Base-by-base conservation (phyloP, 2,888 invertebrate species). In the Pristionchus japonicus region DNA sequence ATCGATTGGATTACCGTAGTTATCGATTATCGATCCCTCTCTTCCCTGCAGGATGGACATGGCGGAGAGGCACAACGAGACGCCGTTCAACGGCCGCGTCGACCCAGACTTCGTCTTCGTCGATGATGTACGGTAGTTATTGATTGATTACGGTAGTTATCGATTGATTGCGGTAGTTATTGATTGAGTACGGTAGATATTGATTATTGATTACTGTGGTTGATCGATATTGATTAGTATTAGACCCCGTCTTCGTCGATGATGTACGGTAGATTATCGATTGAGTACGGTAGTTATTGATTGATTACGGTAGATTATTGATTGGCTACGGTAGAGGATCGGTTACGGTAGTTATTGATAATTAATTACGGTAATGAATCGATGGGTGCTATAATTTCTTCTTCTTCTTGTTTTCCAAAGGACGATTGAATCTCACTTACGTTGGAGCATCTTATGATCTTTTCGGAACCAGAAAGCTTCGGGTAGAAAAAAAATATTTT, bases 61-160 rank as follows among this genome's bases (percentile, higher is more conserved):
- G 77, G 77, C 77, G 3, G 47, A 77, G 77, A n/a, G n/a, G 43
- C n/a, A 34, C 43, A 77, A n/a, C 37, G 77, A n/a, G 77, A 47
- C 70, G 37, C 70, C 37, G 31, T 37, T 20, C 47, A 47, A 67
- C 67, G 67, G 34, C n/a, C n/a, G n/a, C 20, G 13, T 34, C 67
- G 77, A 77, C 43, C 43, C 11, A 6, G 77, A 77, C 77, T 77
- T 77, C 27, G 43, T 77, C 77, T 77, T 43, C 77, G 13, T 43
- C 17, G 77, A 47, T 7, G 27, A 77, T 34, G 77, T 77, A 77
- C 77, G n/a, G 43, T 77, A 77, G 34, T 64, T 31, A 23, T 0
- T 70, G 57, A 23, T 0, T 70, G 57, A 7, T 9, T 57, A 57
- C 11, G 20, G 52, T 52, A 52, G 23, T n/a, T n/a, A n/a, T n/a